phyloP scores from a whole-genome alignment of 2,888 invertebrate genomes.

The Eurytoma californica region DNA sequence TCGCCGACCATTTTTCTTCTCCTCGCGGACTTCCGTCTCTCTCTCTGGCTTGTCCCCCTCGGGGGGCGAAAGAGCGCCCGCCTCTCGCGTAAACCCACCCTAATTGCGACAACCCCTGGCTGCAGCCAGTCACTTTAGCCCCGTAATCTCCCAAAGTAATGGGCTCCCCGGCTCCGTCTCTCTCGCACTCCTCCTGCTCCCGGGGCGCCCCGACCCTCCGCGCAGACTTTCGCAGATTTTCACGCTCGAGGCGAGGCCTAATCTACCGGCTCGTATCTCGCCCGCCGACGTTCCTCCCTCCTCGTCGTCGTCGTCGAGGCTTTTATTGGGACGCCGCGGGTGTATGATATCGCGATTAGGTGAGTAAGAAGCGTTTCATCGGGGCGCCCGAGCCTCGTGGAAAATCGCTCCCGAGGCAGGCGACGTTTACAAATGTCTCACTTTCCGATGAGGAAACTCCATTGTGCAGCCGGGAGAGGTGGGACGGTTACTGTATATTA shows the following conservation, averaged over 20 bases:
- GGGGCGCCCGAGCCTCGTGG: not conserved
- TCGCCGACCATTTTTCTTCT: conserved; percentile 49
- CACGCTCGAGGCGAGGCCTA: conserved; percentile 55
- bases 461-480: not conserved
- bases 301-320: not conserved
- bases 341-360: conserved; percentile 58
- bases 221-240: conserved; percentile 56
- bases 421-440: not conserved
- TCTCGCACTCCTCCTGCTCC: conserved; percentile 43
- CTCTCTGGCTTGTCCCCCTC: conserved; percentile 16
- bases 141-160: conserved; percentile 57
- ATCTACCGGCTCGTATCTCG: conserved; percentile 63
- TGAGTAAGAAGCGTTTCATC: conserved; percentile 54
- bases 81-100: conserved; percentile 54
- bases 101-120: conserved; percentile 56
- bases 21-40: not conserved
- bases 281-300: conserved; percentile 11
- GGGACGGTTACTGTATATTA: conserved; percentile 1
- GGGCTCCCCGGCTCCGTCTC: conserved; percentile 51
- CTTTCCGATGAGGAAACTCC: not conserved
- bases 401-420: not conserved
- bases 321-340: conserved; percentile 17
- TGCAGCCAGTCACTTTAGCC: conserved; percentile 53
- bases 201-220: conserved; percentile 27
- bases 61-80: conserved; percentile 35